Evolutionary conservation across 2,113 vertebrate genomes (phyloP), one percentile per base, ranked within the genome.

Genomic region (Colistium nudipinnis): DNA sequence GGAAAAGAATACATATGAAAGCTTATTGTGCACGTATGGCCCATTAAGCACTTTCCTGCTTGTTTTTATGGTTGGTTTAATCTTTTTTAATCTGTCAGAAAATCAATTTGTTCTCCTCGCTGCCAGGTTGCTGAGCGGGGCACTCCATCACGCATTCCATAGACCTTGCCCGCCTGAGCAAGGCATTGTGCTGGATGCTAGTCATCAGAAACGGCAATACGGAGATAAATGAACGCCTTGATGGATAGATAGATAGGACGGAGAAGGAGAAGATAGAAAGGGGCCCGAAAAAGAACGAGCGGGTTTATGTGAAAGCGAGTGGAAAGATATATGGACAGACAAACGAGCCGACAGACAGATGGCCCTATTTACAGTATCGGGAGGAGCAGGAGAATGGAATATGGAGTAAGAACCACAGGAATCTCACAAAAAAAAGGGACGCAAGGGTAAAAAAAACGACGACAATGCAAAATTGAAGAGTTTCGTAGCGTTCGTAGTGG

Each of bases 41-140:
- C 89, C 88, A 90, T 93, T 93, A 93, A 89, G 81, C 90, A 85
- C 88, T 91, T 92, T 86, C 89, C 88, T 88, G 84, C 87, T 90
- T 88, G 90, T 91, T 91, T 91, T 92, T 89, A 91, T 90, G 88
- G 89, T 87, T 90, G 86, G 87, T 90, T 91, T 92, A 91, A 92
- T 93, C 90, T 91, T 92, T 92, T 92, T 90, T 88, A 92, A 92
- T 93, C 91, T 89, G 90, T 91, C 92, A 92, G 89, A 91, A 93
- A 92, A 93, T 94, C 91, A 87, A 93, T 93, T 87, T 84, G 74
- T 86, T 90, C 89, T 88, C 87, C 65, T 90, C 55, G 84, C 89
- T 92, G 93, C 88, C 91, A 90, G 85, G 89, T 88, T 90, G 89
- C 85, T 62, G 82, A 91, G 78, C 77, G 47, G 82, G 80, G 81